Base-by-base conservation (phyloP, 2,888 invertebrate species). In the Philereme vetulata region DNA sequence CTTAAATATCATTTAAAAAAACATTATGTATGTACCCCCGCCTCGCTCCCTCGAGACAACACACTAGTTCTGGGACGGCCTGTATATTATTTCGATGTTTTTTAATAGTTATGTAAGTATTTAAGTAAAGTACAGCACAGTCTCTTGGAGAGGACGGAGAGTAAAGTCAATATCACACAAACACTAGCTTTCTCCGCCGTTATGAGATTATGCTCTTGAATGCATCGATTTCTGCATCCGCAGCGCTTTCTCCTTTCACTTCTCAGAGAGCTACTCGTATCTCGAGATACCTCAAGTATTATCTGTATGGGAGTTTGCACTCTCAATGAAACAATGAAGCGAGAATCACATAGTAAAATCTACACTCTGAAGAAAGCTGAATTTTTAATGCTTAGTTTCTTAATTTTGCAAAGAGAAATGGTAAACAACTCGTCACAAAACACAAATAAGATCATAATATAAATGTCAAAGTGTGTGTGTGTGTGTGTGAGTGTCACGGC, bases 161-260 rank as follows among this genome's bases (percentile, higher is more conserved):
- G 21, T 21, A 21, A 21, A 21, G 21, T 21, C 21, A 21, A 21
- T 21, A 21, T 21, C 21, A 21, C 21, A 21, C 21, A 43, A 47
- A 32, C 32, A 36, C 35, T 46, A 40, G 42, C 54, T 62, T 58
- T 62, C 62, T 55, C 62, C 21, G 34, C 10, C 48, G 47, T 6
- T 38, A 38, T 38, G 47, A 50, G 49, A 62, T 57, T 56, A 56
- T 50, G 34, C 51, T 10, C 10, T 32, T 56, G 40, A 42, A 48
- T 53, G 53, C 45, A 58, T 50, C 44, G 51, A 55, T 51, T 21
- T 50, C 32, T 56, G 51, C 44, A 49, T 52, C 43, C 51, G 55
- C 42, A 53, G 61, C 52, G 56, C 61, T 64, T 64, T 64, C 62
- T 1, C 62, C 69, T 70, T 70, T 70, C 67, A 62, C 69, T 62